Conservation (phyloP, 2,797 vertebrate genomes). For the Geotrypetes seraphini region DNA sequence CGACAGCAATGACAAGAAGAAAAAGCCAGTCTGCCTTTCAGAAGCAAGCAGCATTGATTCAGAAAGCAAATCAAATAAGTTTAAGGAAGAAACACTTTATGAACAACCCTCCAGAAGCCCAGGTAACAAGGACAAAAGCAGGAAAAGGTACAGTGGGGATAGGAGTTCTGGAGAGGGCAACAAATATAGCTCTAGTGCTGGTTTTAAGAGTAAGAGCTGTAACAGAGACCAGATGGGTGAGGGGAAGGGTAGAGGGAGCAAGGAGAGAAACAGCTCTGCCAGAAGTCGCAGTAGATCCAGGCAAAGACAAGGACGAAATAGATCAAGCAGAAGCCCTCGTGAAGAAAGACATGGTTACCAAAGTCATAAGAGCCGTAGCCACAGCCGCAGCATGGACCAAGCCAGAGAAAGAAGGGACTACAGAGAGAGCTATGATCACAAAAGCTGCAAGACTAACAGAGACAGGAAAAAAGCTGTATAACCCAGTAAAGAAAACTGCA, state of each 20-base stretch:
- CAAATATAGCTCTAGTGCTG: conserved; percentile 39
- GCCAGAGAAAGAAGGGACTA: conserved; percentile 15
- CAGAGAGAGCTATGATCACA: conserved; percentile 12
- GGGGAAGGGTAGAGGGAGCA: too few relatives aligned
- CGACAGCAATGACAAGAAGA: conserved; percentile 54
- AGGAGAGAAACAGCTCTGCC: too few relatives aligned
- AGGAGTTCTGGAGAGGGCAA: conserved; percentile 50
- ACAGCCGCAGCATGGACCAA: conserved; percentile 16
- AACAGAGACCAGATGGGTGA: conserved; percentile 33
- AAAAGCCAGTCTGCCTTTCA: conserved; percentile 58
- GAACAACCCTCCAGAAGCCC: conserved; percentile 49
- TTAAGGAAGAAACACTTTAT: conserved; percentile 53
- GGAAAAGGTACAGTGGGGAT: conserved; percentile 24
- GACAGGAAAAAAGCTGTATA: conserved; percentile 14
- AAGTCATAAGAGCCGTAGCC: conserved; percentile 23
- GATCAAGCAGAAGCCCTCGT: conserved; percentile 25
- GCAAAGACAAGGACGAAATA: conserved; percentile 23
- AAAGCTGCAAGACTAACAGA: conserved; percentile 24
- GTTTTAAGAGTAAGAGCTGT: conserved; percentile 27
- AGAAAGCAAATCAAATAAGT: conserved; percentile 36
- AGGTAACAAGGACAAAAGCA: conserved; percentile 38
- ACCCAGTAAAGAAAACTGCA: conserved; percentile 12
- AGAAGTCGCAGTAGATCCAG: conserved; percentile 26
- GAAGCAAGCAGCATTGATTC: conserved; percentile 56
- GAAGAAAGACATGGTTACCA: conserved; percentile 11